These are phyloP conservation scores for Chiroxiphia lanceolata DNA, from an alignment of 2,797 vertebrate genomes.

Conservation along the genomic window DNA sequence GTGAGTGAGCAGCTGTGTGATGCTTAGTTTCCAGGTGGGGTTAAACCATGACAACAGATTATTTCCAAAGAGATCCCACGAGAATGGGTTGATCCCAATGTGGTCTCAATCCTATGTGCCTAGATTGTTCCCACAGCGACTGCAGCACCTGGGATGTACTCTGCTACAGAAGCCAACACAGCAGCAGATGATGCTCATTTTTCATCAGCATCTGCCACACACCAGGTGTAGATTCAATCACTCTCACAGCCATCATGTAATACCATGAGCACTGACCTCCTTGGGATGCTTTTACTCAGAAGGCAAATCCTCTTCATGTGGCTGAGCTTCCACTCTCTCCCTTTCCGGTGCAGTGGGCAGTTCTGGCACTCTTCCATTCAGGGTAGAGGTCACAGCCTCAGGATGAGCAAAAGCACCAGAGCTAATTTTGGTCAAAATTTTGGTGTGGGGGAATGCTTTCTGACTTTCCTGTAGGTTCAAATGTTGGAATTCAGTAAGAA, in stretches of 20 bases:
- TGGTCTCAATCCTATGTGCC: neutral
- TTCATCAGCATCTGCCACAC: neutral
- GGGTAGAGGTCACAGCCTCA: neutral
- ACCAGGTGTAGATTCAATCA: rapidly evolving
- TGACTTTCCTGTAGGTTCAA: neutral
- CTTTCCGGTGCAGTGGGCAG: neutral
- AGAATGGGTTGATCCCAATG: neutral
- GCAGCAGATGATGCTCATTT: neutral
- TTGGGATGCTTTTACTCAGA: neutral
- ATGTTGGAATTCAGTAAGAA: neutral
- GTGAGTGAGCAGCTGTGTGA: neutral
- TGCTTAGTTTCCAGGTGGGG: neutral
- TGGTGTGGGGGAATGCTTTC: neutral
- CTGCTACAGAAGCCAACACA: neutral
- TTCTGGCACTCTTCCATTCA: neutral
- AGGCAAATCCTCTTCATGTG: neutral
- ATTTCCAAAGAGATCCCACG: neutral
- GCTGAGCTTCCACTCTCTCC: neutral
- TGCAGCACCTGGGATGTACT: neutral
- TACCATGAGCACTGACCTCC: neutral
- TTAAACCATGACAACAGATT: neutral
- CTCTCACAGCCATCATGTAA: neutral
- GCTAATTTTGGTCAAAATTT: neutral
- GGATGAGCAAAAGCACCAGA: neutral
- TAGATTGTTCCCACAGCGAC: neutral